Evolutionary conservation across 2,888 invertebrate genomes (phyloP), one percentile per base, ranked within the genome.

Genomic region (Brachyptera putata): DNA sequence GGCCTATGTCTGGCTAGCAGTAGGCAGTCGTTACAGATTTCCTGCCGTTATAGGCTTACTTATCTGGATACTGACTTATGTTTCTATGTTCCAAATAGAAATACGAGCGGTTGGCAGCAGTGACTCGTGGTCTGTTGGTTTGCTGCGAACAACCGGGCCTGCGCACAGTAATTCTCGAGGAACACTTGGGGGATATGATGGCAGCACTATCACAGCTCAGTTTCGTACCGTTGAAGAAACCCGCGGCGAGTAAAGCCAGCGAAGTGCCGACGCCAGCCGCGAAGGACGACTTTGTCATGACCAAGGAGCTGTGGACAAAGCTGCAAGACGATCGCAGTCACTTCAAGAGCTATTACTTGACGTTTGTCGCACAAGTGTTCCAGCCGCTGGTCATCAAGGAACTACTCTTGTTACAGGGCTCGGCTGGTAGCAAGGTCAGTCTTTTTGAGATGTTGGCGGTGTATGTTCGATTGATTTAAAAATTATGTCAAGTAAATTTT

Each of bases 201-300:
- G 84, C 85, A 60, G 82, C 82, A 2, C 73, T 89, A 25, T 81
- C 88, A 67, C 89, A 89, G 73, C 74, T 90, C 53, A 77, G 82
- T 24, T 82, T 82, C 76, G 84, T 84, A 36, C 85, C 85, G 5
- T 69, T 87, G 30, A 82, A 80, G 63, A 82, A 84, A 73, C 84
- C 86, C 59, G 73, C 77, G 1, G 66, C 65, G 61, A 26, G 16
- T 18, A 50, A 26, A 16, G 61, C 43, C 18, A n/a, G 39, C 9
- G 41, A 57, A 16, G 37, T 36, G 25, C n/a, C 37, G 36, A 24
- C 37, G 30, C 7, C 43, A 41, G 14, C 18, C 57, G n/a, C 25
- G 7, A 65, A 61, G 26, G 60, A 67, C 22, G 63, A 70, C 39
- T 76, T 80, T 71, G 68, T 69, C 50, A 85, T 86, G 82, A 81